phyloP scores from a whole-genome alignment of 1,140 invertebrate genomes.

The Diabrotica undecimpunctata region DNA sequence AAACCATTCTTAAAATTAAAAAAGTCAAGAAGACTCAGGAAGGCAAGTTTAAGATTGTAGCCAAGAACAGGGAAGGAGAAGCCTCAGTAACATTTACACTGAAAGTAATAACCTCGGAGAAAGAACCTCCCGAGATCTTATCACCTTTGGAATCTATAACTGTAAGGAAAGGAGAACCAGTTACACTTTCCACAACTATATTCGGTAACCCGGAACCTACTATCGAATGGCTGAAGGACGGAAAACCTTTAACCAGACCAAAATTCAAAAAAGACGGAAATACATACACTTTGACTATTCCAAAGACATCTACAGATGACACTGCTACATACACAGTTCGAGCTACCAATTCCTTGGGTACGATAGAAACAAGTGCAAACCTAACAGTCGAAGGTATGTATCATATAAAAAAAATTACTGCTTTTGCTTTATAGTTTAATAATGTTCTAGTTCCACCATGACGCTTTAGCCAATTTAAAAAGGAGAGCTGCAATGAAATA shows the following conservation, averaged over 20 bases:
- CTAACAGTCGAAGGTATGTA: constrained; percentile 75
- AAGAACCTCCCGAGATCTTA: constrained; percentile 75
- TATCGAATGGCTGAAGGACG: constrained; percentile 76
- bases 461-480: not conserved
- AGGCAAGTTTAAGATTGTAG: constrained; percentile 82
- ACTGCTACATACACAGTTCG: constrained; percentile 75
- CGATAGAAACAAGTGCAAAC: constrained; percentile 68
- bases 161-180: constrained; percentile 73
- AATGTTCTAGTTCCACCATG: not conserved
- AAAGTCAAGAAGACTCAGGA: constrained; percentile 76
- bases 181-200: constrained; percentile 72
- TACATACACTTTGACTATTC: constrained; percentile 63
- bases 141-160: constrained; percentile 72
- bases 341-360: constrained; percentile 74
- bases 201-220: constrained; percentile 76
- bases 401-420: not conserved
- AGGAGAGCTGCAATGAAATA: no score
- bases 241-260: constrained; percentile 59
- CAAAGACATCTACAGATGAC: constrained; percentile 64
- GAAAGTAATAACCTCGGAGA: constrained; percentile 73
- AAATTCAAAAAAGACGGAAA: constrained; percentile 63
- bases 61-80: constrained; percentile 88
- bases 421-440: not conserved
- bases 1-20: constrained; percentile 73
- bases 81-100: constrained; percentile 75